phyloP scores from a whole-genome alignment of 2,113 vertebrate species.

The Centropus unirufus region DNA sequence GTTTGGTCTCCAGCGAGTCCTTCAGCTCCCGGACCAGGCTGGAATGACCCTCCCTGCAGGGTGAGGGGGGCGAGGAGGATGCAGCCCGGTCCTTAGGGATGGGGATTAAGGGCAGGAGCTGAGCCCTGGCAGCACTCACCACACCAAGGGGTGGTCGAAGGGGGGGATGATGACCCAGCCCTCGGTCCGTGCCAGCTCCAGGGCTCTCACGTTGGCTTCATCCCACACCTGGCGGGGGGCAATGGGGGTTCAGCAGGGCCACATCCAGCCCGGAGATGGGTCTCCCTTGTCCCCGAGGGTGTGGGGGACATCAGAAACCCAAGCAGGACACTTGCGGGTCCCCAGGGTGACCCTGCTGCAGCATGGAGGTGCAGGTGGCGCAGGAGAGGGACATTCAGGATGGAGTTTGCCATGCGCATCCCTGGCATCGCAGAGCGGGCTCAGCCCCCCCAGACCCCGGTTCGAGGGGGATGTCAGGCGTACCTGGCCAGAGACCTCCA shows the following conservation, averaged over 20 bases:
- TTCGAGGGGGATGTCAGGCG: not conserved
- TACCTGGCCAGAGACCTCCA: conserved; percentile 88
- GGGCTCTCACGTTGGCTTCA: conserved; percentile 86
- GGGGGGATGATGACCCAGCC: conserved; percentile 85
- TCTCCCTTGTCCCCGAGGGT: rapidly evolving
- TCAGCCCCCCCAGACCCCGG: not conserved
- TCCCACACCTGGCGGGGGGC: conserved; percentile 80
- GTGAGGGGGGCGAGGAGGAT: rapidly evolving
- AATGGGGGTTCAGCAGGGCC: rapidly evolving
- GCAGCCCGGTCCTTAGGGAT: rapidly evolving
- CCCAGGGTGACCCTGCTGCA: rapidly evolving
- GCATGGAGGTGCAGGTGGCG: rapidly evolving
- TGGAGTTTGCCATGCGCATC: not conserved
- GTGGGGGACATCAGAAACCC: not conserved
- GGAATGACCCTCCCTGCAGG: conserved; percentile 84
- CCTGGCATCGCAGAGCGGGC: rapidly evolving
- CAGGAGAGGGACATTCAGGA: rapidly evolving
- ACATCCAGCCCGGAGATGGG: rapidly evolving
- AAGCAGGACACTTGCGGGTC: rapidly evolving
- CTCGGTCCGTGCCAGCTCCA: conserved; percentile 74
- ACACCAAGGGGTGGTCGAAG: conserved; percentile 90
- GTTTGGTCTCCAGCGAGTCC: conserved; percentile 76
- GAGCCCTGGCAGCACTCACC: conserved; percentile 78
- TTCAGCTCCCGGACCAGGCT: conserved; percentile 87
- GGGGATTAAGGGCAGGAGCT: rapidly evolving